Evolutionary conservation across 2,113 vertebrate species (phyloP).

Genomic region (Pachypanchax playfairii): DNA sequence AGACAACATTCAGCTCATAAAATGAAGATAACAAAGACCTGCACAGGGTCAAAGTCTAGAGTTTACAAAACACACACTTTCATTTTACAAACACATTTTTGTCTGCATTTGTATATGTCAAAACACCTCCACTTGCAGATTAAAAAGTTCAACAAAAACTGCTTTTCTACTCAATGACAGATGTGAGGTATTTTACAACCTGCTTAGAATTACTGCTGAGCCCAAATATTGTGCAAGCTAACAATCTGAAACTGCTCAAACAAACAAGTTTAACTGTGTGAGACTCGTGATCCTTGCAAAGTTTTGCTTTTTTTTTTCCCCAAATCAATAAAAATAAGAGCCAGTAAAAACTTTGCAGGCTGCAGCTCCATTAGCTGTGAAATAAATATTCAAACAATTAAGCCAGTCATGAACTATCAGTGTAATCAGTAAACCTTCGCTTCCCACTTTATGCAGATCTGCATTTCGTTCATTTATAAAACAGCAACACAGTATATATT

Average conservation of each 20-base stretch:
- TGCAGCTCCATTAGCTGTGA: slow-evolving; percentile 18
- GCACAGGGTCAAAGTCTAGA: slow-evolving; percentile 19
- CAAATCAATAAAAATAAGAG: background rate
- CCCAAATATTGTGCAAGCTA: background rate
- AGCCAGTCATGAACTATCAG: background rate
- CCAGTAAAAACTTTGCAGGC: slow-evolving; percentile 8
- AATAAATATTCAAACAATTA: slow-evolving; percentile 4
- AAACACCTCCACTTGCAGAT: background rate
- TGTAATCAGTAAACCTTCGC: slow-evolving; percentile 1
- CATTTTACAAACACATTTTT: slow-evolving; percentile 5
- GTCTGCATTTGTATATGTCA: background rate
- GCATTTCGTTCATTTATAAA: background rate
- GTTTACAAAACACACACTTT: background rate
- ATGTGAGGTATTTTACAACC: background rate
- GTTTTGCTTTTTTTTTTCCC: slow-evolving; percentile 15
- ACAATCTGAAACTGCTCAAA: background rate
- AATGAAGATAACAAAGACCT: background rate
- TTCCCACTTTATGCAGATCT: background rate
- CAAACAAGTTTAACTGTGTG: slow-evolving; percentile 3
- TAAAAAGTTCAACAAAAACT: background rate
- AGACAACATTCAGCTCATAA: slow-evolving; percentile 1
- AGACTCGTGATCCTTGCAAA: slow-evolving; percentile 17
- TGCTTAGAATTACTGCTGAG: background rate
- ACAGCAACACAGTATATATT: background rate
- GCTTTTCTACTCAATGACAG: background rate